These are phyloP conservation scores for Gymnothorax javanicus DNA, from an alignment of 2,797 vertebrate genomes.

Conservation along the genomic window DNA sequence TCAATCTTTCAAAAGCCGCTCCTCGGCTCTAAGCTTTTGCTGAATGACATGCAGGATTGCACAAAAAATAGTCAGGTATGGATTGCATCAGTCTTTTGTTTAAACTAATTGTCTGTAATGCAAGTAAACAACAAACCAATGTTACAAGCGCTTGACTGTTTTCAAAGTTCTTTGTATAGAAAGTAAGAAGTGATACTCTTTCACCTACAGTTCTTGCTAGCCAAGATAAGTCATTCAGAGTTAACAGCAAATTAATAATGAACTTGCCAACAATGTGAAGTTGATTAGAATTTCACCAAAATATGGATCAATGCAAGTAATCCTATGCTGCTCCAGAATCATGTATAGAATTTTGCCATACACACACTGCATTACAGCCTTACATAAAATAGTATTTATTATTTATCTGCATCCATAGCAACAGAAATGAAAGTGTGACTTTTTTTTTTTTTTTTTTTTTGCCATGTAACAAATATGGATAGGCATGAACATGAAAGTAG, in stretches of 20 bases:
- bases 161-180: background rate
- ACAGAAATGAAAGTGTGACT: background rate
- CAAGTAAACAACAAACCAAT: background rate
- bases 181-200: background rate
- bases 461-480: background rate
- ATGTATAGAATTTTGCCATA: background rate
- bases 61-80: background rate
- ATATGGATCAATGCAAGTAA: background rate
- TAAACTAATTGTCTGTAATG: constrained; percentile 6
- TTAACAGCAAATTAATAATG: background rate
- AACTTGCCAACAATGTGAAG: too few species aligned
- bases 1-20: constrained; percentile 46
- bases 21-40: constrained; percentile 43
- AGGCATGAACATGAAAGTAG: background rate
- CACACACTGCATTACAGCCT: background rate
- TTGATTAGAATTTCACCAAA: background rate
- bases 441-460: too few species aligned
- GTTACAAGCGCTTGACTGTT: background rate
- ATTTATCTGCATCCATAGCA: background rate
- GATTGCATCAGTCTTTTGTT: background rate
- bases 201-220: background rate
- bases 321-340: background rate
- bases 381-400: background rate
- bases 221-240: background rate
- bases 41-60: background rate